Percentiles rank a stretch among this genome's conserved stretches.
These are phyloP conservation scores for Parauchenoglanis ngamensis DNA, from an alignment of 2,797 vertebrate genomes.

Conservation along the genomic window DNA sequence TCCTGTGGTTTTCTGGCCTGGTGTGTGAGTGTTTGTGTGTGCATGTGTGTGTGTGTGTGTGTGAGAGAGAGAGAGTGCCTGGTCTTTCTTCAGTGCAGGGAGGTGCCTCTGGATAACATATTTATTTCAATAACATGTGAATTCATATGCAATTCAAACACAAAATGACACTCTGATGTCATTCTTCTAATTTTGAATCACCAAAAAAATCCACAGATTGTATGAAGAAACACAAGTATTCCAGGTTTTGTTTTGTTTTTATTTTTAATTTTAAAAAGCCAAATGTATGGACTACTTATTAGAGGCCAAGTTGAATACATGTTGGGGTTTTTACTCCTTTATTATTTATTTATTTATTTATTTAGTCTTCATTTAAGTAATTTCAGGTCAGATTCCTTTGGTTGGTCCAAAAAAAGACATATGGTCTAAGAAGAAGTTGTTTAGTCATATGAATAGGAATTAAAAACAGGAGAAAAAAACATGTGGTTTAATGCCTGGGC, in stretches of 20 bases:
- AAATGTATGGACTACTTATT: not conserved
- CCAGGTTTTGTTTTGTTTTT: not conserved
- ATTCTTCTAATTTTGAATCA: conserved; percentile 29
- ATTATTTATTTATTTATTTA: conserved; percentile 25
- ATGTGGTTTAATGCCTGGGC: conserved; percentile 68
- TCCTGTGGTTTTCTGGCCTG: conserved; percentile 58
- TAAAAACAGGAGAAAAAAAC: conserved; percentile 65
- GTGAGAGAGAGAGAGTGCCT: conserved; percentile 1
- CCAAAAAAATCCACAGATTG: not conserved
- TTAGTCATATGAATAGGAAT: conserved; percentile 65
- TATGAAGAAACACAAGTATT: not conserved
- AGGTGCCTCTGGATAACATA: conserved; percentile 54
- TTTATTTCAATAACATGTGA: conserved; percentile 51
- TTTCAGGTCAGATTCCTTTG: conserved; percentile 61
- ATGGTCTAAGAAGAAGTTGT: conserved; percentile 63
- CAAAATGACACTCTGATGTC: conserved; percentile 36
- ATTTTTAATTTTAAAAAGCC: not conserved
- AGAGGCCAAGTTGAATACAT: conserved; percentile 27
- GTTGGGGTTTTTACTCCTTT: not conserved
- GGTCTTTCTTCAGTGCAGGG: conserved; percentile 42
- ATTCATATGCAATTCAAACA: conserved; percentile 38
- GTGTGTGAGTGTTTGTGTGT: conserved; percentile 28
- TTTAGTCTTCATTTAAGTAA: conserved; percentile 62
- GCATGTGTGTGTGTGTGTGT: conserved; percentile 20
- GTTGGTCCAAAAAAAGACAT: conserved; percentile 67